Conservation (phyloP, 64 coral and sea anemone species). For the Trachythela sp. region DNA sequence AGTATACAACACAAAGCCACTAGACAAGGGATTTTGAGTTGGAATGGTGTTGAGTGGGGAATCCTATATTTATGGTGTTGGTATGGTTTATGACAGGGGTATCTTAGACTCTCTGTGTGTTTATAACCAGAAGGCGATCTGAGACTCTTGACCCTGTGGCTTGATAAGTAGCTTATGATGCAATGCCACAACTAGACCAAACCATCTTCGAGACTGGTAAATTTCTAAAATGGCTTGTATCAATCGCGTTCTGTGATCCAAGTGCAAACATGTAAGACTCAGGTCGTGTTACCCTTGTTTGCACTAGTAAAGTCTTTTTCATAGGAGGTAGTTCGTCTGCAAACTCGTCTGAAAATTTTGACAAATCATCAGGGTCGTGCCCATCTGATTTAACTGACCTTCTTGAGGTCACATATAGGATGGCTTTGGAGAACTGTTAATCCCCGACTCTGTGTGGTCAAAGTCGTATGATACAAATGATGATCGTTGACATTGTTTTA, state of each 20-base stretch:
- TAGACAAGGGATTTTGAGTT: too few relatives aligned
- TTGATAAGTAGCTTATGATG: background rate
- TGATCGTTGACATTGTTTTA: background rate
- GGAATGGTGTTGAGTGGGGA: too few relatives aligned
- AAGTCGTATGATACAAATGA: background rate
- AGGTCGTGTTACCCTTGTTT: background rate
- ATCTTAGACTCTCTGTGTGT: too few relatives aligned
- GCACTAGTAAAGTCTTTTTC: background rate
- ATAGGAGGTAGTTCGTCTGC: background rate
- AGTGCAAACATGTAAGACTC: background rate
- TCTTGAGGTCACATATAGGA: background rate
- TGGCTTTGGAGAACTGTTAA: background rate
- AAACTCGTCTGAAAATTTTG: background rate
- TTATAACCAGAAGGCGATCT: background rate
- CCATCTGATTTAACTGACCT: background rate
- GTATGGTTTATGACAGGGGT: too few relatives aligned
- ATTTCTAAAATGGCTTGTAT: slow-evolving; percentile 5
- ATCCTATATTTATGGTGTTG: too few relatives aligned
- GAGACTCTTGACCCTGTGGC: background rate
- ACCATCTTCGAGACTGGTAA: background rate
- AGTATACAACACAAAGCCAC: too few relatives aligned
- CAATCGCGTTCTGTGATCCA: background rate
- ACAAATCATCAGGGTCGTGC: background rate
- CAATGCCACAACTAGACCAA: background rate
- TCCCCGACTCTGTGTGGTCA: background rate